Evolutionary conservation across 2,888 invertebrate genomes (phyloP).

Genomic region (Andrena bucephala): DNA sequence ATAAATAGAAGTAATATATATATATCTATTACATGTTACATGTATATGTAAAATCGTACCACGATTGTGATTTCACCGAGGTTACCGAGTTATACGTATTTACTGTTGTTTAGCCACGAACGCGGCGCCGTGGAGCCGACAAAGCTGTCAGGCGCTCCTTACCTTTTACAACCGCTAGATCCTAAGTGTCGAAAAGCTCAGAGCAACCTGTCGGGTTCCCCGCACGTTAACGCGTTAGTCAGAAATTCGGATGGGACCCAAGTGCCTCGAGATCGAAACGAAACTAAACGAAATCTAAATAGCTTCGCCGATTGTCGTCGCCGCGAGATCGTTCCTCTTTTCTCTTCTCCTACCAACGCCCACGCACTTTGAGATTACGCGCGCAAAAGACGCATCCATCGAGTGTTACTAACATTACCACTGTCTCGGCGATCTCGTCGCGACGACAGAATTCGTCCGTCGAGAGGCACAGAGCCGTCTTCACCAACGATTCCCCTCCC

Average conservation of each 20-base stretch:
- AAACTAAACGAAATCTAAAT: neutral
- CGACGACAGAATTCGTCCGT: conserved; percentile 24
- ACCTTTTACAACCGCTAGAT: conserved; percentile 72
- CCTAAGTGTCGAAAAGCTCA: conserved; percentile 71
- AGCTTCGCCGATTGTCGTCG: neutral
- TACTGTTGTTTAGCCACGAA: conserved; percentile 63
- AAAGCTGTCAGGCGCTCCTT: conserved; percentile 74
- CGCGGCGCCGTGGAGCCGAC: conserved; percentile 67
- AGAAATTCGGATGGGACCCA: conserved; percentile 24
- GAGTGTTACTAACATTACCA: neutral
- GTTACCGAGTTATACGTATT: conserved; percentile 83
- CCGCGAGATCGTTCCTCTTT: conserved; percentile 5
- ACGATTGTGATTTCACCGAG: conserved; percentile 84
- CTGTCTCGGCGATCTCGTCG: conserved; percentile 20
- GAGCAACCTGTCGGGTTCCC: conserved; percentile 38
- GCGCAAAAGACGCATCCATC: neutral
- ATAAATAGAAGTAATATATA: conserved; percentile 46
- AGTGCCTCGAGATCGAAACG: conserved; percentile 17
- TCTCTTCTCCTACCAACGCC: neutral
- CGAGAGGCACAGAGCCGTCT: conserved; percentile 24
- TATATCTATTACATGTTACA: conserved; percentile 42
- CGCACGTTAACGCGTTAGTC: conserved; percentile 40
- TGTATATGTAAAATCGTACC: conserved; percentile 65
- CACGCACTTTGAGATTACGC: neutral
- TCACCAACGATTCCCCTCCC: conserved; percentile 42